Percentiles rank a stretch among this genome's conserved stretches.
Conservation (phyloP, 37 sponge, comb jelly and placozoan species). For the Petrosia ficiformis region DNA sequence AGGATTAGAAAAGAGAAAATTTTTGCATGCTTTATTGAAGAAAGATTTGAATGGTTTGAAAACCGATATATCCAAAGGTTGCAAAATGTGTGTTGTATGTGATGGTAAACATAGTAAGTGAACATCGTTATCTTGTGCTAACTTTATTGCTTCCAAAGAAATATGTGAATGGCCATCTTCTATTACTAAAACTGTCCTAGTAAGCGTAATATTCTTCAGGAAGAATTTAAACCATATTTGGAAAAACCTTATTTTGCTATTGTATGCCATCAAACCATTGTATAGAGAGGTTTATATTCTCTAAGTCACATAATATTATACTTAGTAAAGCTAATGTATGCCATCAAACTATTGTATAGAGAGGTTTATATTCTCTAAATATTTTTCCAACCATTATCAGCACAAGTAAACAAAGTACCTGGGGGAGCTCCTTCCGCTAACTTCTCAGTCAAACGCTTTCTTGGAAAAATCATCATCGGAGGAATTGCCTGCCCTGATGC, state of each 20-base stretch:
- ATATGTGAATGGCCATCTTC: conserved; percentile 54
- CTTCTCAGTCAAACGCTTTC: conserved; percentile 22
- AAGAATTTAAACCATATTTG: conserved; percentile 48
- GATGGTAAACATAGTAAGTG: conserved; percentile 50
- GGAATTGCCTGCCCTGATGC: conserved; percentile 37
- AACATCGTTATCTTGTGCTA: conserved; percentile 40
- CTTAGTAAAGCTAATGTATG: too few species aligned
- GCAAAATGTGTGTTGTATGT: conserved; percentile 54
- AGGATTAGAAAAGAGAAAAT: conserved; percentile 24
- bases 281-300: too few species aligned
- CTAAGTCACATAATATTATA: too few species aligned
- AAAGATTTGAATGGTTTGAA: conserved; percentile 42
- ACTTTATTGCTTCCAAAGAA: conserved; percentile 38
- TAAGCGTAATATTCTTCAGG: conserved; percentile 12
- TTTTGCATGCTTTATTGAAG: conserved; percentile 40
- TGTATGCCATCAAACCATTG: too few species aligned
- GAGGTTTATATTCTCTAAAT: too few species aligned
- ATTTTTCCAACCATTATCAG: conserved; percentile 46
- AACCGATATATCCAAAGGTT: conserved; percentile 49
- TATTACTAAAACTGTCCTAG: conserved; percentile 30
- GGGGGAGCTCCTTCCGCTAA: conserved; percentile 20
- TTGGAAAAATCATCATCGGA: conserved; percentile 42
- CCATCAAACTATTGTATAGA: too few species aligned
- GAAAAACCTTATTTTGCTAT: conserved; percentile 3
- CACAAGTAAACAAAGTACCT: conserved; percentile 16